Base-by-base conservation (phyloP, 2,113 vertebrate genomes). In the Danio rerio region DNA sequence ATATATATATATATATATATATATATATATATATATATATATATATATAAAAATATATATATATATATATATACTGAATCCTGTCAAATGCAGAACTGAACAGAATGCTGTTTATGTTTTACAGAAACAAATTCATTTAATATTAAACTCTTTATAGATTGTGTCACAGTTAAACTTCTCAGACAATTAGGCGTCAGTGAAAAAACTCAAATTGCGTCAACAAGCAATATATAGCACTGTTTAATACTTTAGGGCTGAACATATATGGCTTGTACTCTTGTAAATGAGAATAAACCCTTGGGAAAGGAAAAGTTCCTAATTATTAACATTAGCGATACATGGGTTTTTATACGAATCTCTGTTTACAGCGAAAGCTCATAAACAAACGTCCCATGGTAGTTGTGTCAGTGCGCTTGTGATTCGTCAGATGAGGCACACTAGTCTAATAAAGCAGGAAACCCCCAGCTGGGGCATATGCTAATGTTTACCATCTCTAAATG, bases 401-500 rank as follows among this genome's bases (percentile, higher is more conserved):
- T 66, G 45, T 87, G 81, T 84, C 82, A 59, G 71, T 61, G 18
- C 56, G 55, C 69, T 75, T 61, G 75, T 81, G 80, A 85, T 86
- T 89, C 86, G 50, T 42, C n/a, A 85, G 85, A 83, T 72, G 83
- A 87, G 81, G 83, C 72, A 21, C 49, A 59, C 71, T 56, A 49
- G 77, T 75, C 81, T 52, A 69, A 50, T 78, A 83, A 83, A 85
- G 69, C 47, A 21, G 31, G 71, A 43, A 78, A 59, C 81, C 75
- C 84, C 80, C 81, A 83, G 81, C 81, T 86, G 83, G 81, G 76
- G 80, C 88, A 89, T 84, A 63, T 88, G 88, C 83, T 85, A 66
- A 66, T 82, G 72, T 80, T 87, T 88, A 89, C 40, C 78, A 66
- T 53, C 76, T 65, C 68, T 77, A 75, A 84, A 70, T 56, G 81